phyloP scores from a whole-genome alignment of 2,888 invertebrate species.

The Tenthredo scrophulariae region DNA sequence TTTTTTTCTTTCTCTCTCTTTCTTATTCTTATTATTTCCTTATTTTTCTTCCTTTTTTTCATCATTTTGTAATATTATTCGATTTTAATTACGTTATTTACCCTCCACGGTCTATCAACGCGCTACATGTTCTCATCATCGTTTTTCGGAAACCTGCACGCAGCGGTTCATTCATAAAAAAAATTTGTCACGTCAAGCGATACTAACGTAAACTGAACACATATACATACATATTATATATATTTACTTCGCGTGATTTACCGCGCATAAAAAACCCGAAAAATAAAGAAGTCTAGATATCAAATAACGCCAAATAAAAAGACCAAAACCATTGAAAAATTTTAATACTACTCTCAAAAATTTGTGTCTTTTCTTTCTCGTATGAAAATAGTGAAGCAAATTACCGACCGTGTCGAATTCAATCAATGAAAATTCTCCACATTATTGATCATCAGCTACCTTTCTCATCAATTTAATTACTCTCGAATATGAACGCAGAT shows the following conservation, averaged over 20 bases:
- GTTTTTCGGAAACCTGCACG: background rate
- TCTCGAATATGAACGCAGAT: background rate
- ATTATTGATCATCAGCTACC: background rate
- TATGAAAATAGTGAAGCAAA: background rate
- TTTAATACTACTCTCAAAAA: too few species aligned
- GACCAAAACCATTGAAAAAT: background rate
- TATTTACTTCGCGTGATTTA: background rate
- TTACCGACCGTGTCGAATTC: too few species aligned
- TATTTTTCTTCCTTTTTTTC: slow-evolving; percentile 55
- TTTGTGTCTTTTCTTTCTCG: background rate
- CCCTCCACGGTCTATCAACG: background rate
- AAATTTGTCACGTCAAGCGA: background rate
- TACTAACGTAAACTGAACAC: background rate
- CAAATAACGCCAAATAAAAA: background rate
- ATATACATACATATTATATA: background rate
- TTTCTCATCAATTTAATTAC: background rate
- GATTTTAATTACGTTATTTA: slow-evolving; percentile 46
- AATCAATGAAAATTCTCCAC: background rate
- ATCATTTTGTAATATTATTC: slow-evolving; percentile 31
- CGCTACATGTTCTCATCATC: background rate
- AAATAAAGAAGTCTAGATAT: background rate
- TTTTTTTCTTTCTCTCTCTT: background rate
- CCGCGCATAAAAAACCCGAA: background rate
- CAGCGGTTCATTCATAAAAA: slow-evolving; percentile 10
- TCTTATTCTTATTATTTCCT: slow-evolving; percentile 22